These are phyloP conservation scores for Molossus alvarezi DNA, from an alignment of 2,797 vertebrate genomes.

Conservation along the genomic window DNA sequence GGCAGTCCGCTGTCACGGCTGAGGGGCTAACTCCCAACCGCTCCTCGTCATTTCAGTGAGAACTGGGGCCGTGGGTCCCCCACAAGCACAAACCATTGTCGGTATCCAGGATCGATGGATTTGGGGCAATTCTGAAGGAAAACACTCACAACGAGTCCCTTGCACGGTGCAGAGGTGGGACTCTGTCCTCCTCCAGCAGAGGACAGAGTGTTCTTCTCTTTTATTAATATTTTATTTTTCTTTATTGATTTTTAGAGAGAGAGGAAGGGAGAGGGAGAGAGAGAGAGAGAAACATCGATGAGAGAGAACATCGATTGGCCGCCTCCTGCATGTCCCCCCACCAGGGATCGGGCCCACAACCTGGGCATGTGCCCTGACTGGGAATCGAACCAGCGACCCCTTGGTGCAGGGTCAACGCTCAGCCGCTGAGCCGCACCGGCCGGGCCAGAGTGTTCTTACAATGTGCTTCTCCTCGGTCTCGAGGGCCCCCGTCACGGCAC, in stretches of 20 bases:
- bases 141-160: neutral
- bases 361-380: too few species aligned
- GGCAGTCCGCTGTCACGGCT: neutral
- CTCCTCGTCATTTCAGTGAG: neutral
- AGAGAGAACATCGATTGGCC: too few species aligned
- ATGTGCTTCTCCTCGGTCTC: neutral
- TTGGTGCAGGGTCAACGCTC: too few species aligned
- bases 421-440: too few species aligned
- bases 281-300: too few species aligned
- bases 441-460: neutral
- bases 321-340: too few species aligned
- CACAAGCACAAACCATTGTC: neutral
- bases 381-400: too few species aligned
- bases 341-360: too few species aligned
- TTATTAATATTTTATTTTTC: too few species aligned
- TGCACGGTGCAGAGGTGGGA: neutral
- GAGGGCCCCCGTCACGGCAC: neutral
- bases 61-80: neutral
- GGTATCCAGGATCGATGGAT: neutral
- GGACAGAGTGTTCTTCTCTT: neutral
- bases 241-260: too few species aligned
- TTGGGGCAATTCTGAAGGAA: constrained; percentile 13
- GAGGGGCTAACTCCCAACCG: neutral
- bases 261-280: too few species aligned
- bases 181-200: neutral